Base-by-base conservation (phyloP, 2,888 invertebrate species). In the Ryuthela nishihirai region DNA sequence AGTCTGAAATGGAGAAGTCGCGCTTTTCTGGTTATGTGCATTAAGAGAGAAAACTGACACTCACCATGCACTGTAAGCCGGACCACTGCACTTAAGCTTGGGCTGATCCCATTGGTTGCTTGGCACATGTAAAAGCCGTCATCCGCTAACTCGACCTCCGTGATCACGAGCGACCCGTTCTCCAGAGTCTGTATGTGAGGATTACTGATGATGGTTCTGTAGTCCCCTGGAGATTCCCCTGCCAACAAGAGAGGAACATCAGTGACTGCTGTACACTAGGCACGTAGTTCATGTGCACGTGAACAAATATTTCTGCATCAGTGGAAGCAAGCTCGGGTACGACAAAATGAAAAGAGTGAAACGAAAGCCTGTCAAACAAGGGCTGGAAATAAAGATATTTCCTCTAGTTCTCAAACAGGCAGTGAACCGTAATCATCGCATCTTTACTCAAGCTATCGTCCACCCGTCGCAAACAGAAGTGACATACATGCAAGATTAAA, bases 41-140 rank as follows among this genome's bases (percentile, higher is more conserved):
- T n/a, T n/a, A n/a, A n/a, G n/a, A n/a, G n/a, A 29, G 29, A 41
- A n/a, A 12, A 34, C 21, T 15, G 25, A 24, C 20, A 55, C 73
- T 70, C 69, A 75, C 76, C 72, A 60, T 72, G 72, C 4, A 75
- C 74, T 3, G 68, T 70, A 4, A 76, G 69, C 35, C 68, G 67
- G 15, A 75, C 69, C 36, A 74, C 72, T 63, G 74, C 73, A 64
- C 75, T 75, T 46, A 75, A 69, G 15, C 71, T 73, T 20, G 72
- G 70, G 20, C 73, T 73, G 10, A 76, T 70, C 4, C 71, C 69
- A 50, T 76, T 76, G 47, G 70, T 70, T 9, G 75, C 72, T 47
- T 74, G 72, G 65, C 77, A 77, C 52, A 74, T 69, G 65, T 75
- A 77, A 48, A 71, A 69, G 1, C 76, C 75, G 34, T 71, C 70